Evolutionary conservation across 2,113 vertebrate species (phyloP).

Genomic region (Polyodon spathula): DNA sequence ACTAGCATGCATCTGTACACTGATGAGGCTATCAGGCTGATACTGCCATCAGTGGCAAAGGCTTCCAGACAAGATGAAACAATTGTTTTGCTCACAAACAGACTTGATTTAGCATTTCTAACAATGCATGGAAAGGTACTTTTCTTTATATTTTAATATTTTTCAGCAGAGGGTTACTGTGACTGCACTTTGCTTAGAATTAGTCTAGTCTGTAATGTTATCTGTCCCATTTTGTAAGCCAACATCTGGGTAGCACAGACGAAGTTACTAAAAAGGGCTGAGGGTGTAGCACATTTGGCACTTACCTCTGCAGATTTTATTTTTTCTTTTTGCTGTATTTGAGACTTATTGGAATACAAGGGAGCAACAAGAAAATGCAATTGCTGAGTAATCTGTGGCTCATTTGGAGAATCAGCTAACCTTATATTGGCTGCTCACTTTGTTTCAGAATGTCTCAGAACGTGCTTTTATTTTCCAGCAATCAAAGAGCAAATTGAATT

Average conservation of each 20-base stretch:
- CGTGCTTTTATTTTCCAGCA: not conserved
- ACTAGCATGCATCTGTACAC: not conserved
- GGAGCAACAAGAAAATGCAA: no score
- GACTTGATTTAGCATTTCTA: not conserved
- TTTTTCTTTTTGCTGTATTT: no score
- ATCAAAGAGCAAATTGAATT: conserved; percentile 5
- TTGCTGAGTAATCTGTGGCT: not conserved
- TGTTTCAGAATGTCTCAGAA: not conserved
- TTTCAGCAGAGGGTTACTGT: no score
- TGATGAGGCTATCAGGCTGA: not conserved
- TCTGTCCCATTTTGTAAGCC: no score
- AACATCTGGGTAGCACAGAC: no score
- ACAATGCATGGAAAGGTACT: not conserved
- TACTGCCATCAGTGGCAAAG: not conserved
- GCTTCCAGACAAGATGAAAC: not conserved
- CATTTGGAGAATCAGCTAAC: not conserved
- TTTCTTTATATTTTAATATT: no score
- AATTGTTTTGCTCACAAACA: not conserved
- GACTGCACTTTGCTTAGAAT: no score
- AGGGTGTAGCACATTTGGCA: no score
- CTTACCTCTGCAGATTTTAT: no score
- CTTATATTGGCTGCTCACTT: not conserved
- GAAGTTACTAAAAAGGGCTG: no score
- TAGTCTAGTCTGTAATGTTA: no score
- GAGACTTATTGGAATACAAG: no score